Evolutionary conservation across 2,797 vertebrate species (phyloP).

Genomic region (Cuculus canorus): DNA sequence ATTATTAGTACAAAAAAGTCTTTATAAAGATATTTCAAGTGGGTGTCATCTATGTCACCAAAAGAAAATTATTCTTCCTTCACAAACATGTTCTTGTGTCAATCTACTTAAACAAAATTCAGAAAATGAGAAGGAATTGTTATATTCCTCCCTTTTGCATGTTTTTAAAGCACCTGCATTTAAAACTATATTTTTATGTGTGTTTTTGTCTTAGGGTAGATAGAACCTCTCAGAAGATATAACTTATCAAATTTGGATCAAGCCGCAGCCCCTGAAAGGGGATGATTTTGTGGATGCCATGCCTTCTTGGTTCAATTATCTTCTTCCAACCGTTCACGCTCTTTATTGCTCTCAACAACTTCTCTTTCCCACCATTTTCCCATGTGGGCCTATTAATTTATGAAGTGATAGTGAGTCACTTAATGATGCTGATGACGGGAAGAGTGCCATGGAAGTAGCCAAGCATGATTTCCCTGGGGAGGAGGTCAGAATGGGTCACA

Average conservation of each 20-base stretch:
- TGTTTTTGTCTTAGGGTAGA: background rate
- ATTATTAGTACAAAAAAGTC: background rate
- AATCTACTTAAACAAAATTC: background rate
- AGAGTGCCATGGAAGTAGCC: constrained; percentile 32
- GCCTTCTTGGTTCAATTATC: constrained; percentile 28
- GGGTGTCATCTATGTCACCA: background rate
- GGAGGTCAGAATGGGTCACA: background rate
- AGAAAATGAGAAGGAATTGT: background rate
- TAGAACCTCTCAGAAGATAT: background rate
- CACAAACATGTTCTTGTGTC: background rate
- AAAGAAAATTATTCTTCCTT: background rate
- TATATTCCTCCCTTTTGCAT: background rate
- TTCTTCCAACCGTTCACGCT: background rate
- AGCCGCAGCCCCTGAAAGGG: background rate
- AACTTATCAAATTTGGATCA: background rate
- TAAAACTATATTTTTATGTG: background rate
- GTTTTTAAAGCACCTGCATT: background rate
- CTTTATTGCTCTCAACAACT: constrained; percentile 9
- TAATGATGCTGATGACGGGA: constrained; percentile 23
- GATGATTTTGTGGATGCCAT: background rate
- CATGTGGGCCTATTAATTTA: constrained; percentile 48
- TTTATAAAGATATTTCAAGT: background rate
- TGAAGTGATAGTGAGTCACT: constrained; percentile 35
- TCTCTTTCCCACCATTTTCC: constrained; percentile 24
- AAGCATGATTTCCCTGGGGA: background rate